phyloP scores from a whole-genome alignment of 2,113 vertebrate genomes.

The Menidia beryllina region DNA sequence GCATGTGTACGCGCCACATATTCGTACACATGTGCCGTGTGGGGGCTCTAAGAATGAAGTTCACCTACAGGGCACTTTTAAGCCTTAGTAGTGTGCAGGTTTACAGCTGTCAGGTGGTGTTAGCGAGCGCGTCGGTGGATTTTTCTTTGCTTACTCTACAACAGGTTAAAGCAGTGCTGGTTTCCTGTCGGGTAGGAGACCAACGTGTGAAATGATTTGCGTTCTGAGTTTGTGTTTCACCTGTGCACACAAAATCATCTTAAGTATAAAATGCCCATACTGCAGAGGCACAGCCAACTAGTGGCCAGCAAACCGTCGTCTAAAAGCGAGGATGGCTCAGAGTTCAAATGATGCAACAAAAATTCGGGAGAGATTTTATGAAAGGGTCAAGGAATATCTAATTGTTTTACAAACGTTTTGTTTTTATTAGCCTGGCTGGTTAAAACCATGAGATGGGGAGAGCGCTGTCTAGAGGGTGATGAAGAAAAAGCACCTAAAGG shows the following conservation, averaged over 20 bases:
- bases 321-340: no score
- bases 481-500: no score
- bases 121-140: constrained; percentile 34
- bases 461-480: no score
- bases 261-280: not conserved
- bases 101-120: constrained; percentile 55
- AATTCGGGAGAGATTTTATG: no score
- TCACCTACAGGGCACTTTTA: constrained; percentile 36
- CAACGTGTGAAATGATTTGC: constrained; percentile 17
- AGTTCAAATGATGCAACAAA: no score
- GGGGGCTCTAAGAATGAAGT: constrained; percentile 17
- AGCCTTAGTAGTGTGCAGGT: constrained; percentile 16
- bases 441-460: no score
- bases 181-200: constrained; percentile 7
- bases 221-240: not conserved
- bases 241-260: not conserved
- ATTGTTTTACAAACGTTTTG: no score
- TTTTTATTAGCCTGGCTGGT: no score
- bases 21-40: not conserved
- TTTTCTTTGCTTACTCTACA: constrained; percentile 39
- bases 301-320: no score
- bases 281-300: not conserved
- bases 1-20: not conserved
- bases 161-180: not conserved
- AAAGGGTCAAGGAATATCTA: no score